Base-by-base conservation (phyloP, 2,113 vertebrate species). In the Pelecanus crispus region DNA sequence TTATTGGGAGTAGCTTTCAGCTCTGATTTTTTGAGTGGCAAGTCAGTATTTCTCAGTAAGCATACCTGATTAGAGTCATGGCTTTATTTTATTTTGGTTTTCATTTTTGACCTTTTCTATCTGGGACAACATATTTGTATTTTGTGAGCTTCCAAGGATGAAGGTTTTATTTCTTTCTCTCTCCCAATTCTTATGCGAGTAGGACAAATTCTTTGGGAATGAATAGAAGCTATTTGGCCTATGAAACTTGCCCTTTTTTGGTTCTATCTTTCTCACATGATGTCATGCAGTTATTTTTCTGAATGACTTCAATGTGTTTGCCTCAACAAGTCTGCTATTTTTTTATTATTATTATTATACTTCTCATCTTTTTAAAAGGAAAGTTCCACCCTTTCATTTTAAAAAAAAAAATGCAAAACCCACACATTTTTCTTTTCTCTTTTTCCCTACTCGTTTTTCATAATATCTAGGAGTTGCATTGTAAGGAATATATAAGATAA, bases 201-300 rank as follows among this genome's bases (percentile, higher is more conserved):
- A 93, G 88, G 42, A 83, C 47, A 96, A 96, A 96, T 97, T 95
- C 95, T 94, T 97, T 92, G 59, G 68, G 96, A 88, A 95, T 97
- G 96, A 96, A 96, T 83, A 97, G 88, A 84, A 93, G 75, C 55
- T 93, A 71, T 86, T 83, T 93, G 90, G 90, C 59, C 55, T 78
- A 88, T 18, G 83, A 94, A 90, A 92, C 82, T 86, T 96, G 67
- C 40, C 95, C 95, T 97, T 97, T 95, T 97, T 97, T 96, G 96
- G 95, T 96, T 96, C 94, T 92, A 0, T 95, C 85, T 95, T 96
- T 96, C 87, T 94, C 88, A 91, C 79, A 96, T 96, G 92, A 96
- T 97, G 82, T 97, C 90, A 97, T 94, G 55, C 80, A 74, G 82
- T 88, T 96, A 94, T 96, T 96, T 96, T 96, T 93, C 90, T 96